These are phyloP conservation scores for Eriosoma lanigerum DNA, from an alignment of 1,140 invertebrate genomes.

Conservation along the genomic window DNA sequence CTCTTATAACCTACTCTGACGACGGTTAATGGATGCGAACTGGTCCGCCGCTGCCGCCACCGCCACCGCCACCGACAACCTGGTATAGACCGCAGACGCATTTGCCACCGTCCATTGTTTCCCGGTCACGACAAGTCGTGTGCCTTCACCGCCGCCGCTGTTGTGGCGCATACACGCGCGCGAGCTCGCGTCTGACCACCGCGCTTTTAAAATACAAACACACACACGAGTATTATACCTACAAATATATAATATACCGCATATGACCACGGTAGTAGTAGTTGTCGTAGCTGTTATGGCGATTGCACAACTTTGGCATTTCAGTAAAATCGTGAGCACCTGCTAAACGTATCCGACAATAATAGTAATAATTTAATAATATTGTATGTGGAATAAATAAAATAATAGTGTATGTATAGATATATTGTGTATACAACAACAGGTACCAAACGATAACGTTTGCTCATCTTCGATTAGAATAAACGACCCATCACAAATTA, in stretches of 20 bases:
- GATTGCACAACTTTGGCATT: slow-evolving; percentile 38
- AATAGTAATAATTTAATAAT: neutral
- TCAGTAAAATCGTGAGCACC: slow-evolving; percentile 24
- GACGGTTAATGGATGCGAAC: slow-evolving; percentile 29
- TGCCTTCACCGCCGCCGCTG: slow-evolving; percentile 18
- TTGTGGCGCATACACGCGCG: slow-evolving; percentile 24
- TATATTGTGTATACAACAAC: neutral
- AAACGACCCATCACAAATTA: slow-evolving; percentile 1
- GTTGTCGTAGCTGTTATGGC: slow-evolving; percentile 2
- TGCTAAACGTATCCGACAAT: neutral
- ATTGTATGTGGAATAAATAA: no score
- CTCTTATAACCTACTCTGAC: slow-evolving; percentile 20
- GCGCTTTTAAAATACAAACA: slow-evolving; percentile 23
- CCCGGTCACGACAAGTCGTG: slow-evolving; percentile 50
- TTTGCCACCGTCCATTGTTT: slow-evolving; percentile 48
- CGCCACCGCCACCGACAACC: neutral
- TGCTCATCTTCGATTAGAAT: neutral
- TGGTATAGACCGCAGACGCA: slow-evolving; percentile 31
- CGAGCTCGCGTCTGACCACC: neutral
- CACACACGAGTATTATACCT: neutral
- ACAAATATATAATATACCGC: neutral
- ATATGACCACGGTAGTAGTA: slow-evolving; percentile 15
- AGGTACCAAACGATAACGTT: neutral
- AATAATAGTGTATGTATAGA: no score
- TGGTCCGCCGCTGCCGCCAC: neutral